Evolutionary conservation across 2,888 invertebrate genomes (phyloP), one percentile per base, ranked within the genome.

Genomic region (Watsonalla binaria): DNA sequence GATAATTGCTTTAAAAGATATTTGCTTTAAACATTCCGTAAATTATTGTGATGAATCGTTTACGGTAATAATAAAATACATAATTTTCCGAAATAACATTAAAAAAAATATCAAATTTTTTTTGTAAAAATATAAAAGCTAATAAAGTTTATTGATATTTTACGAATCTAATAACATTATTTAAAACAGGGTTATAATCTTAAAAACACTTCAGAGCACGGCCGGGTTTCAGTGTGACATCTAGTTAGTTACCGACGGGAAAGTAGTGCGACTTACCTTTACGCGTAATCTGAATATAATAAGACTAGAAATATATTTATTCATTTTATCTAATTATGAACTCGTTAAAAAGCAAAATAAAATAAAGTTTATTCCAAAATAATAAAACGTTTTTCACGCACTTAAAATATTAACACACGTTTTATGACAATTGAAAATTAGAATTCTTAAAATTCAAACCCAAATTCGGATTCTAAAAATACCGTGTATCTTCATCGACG

Each of bases 401-500:
- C 34, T 48, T 34, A 46, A 46, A 14, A 46, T 14, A 46, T 46
- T 45, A 0, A 34, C 33, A n/a, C n/a, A 11, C 33, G 11, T 24
- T 14, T 47, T 8, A 8, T 7, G 33, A n/a, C 0, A 34, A 6
- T 47, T 11, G 6, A 47, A 1, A 46, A 24, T 46, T 46, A 4
- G 11, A 24, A 24, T 24, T 6, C 2, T 6, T n/a, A 33, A 4
- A 48, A 48, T 5, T 37, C 6, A 37, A 14, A 35, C n/a, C 35
- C 45, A 58, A 60, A 55, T 55, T 59, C 54, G 52, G 56, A 60
- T 53, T 59, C 55, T 64, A 67, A 56, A 60, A 54, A 57, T 51
- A 63, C 66, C 87, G 88, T 85, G 78, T 84, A 73, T 70, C 82
- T 75, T 73, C 77, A 68, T 60, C 81, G 70, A 73, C 74, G 73